These are phyloP conservation scores for Corythoichthys haematopterus DNA, from an alignment of 2,113 vertebrate species.

Conservation along the genomic window DNA sequence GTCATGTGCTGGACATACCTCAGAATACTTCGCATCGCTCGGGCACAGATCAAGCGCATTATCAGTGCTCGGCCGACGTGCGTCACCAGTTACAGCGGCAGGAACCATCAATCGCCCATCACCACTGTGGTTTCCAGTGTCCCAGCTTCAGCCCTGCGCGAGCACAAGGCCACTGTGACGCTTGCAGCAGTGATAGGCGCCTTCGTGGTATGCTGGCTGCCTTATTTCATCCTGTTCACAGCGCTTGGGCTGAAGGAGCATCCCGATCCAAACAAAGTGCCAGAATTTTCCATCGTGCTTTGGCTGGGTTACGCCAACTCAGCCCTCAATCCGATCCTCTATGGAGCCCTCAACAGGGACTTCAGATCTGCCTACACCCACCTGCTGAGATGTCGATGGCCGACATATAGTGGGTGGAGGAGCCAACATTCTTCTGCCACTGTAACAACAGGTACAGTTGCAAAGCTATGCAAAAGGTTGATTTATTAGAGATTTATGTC, in stretches of 20 bases:
- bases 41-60: conserved; percentile 85
- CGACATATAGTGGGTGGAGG: conserved; percentile 31
- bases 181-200: conserved; percentile 79
- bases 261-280: conserved; percentile 53
- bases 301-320: conserved; percentile 95
- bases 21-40: conserved; percentile 84
- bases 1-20: conserved; percentile 92
- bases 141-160: conserved; percentile 64
- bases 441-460: conserved; percentile 37
- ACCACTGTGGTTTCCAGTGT: conserved; percentile 59
- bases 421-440: conserved; percentile 30
- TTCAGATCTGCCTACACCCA: conserved; percentile 80
- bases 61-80: conserved; percentile 65
- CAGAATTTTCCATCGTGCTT: conserved; percentile 55
- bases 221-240: conserved; percentile 83
- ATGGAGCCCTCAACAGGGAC: conserved; percentile 86
- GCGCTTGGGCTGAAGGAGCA: conserved; percentile 73
- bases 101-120: conserved; percentile 34
- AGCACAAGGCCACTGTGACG: conserved; percentile 78
- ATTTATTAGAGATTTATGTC: background rate
- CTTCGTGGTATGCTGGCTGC: conserved; percentile 86
- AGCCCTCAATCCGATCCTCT: conserved; percentile 89
- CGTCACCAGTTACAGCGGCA: conserved; percentile 42
- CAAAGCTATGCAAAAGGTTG: background rate
- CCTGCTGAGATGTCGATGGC: conserved; percentile 69